A percentile compares a stretch with the other conserved stretches of the same genome.
Conservation (phyloP, 2,888 invertebrate genomes). For the Callinectes sapidus region DNA sequence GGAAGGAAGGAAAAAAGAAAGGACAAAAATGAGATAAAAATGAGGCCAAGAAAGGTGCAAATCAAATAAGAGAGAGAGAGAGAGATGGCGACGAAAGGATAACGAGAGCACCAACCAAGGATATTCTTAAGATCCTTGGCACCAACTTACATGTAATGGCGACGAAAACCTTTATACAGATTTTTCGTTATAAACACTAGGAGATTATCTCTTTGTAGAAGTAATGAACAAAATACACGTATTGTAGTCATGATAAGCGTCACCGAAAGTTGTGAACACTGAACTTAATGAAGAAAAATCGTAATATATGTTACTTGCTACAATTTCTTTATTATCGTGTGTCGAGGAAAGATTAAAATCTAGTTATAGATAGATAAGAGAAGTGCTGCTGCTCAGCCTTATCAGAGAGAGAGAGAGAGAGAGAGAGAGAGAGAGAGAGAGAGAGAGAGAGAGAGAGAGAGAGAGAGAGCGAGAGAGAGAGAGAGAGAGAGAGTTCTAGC, state of each 20-base stretch:
- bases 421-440: constrained; percentile 1
- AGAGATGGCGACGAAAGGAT: not conserved
- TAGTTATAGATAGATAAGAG: not conserved
- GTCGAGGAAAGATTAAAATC: not conserved
- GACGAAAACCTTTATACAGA: not conserved
- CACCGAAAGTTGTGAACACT: too few species aligned
- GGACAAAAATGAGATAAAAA: not conserved
- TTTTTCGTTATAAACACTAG: too few species aligned
- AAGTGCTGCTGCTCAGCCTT: not conserved
- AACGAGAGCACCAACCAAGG: not conserved
- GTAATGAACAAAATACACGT: too few species aligned
- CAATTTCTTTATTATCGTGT: not conserved
- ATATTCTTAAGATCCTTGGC: too few species aligned
- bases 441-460: not conserved
- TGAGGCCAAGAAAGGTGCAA: not conserved
- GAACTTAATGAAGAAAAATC: not conserved
- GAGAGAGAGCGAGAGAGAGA: not conserved
- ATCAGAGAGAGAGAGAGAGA: not conserved
- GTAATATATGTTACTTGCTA: not conserved
- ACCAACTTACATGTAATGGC: too few species aligned
- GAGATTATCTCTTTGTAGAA: too few species aligned
- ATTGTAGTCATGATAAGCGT: too few species aligned
- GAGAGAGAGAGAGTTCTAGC: not conserved
- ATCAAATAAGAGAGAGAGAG: too few species aligned
- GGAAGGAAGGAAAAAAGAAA: not conserved